Base-by-base conservation (phyloP, 1,140 invertebrate genomes). In the Lepidurus apus region DNA sequence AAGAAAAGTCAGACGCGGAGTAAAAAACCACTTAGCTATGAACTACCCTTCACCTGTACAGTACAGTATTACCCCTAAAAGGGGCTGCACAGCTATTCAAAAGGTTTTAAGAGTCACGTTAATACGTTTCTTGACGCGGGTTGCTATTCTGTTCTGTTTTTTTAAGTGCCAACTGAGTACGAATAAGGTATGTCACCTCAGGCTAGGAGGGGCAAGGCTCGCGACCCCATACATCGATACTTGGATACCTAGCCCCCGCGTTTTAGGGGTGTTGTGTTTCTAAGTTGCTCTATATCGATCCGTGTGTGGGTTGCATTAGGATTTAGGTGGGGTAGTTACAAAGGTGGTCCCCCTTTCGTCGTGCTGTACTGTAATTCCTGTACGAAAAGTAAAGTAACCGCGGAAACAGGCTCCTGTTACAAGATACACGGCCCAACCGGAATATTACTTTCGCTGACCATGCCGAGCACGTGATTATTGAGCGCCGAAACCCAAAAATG, bases 61-160 rank as follows among this genome's bases (percentile, higher is more conserved):
- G 26, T 9, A 75, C 17, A 3, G 26, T 9, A 75, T 7, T 8
- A 13, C n/a, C 42, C n/a, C 21, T 17, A 26, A 26, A 42, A 42
- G 26, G 24, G 53, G 17, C 4, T 1, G 17, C 17, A 24, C 53
- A 6, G 2, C 53, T 24, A 73, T 17, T 73, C 17, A 73, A 73
- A 24, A 73, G 53, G 53, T 4, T 17, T n/a, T 2, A 73, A 24
- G 5, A 73, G 53, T 4, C 17, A 73, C 17, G 5, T 24, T 43
- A 75, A 75, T 43, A 75, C 42, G 74, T 17, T 75, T 75, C 42
- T 43, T 43, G 74, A 43, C 44, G 42, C 42, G 42, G 44, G 74
- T 75, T 10, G 42, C n/a, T 75, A 26, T 43, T 26, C 44, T 75
- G 34, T 34, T 34, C 4, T 5, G n/a, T 10, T 42, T 75, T 1